Conservation (phyloP, 2,797 vertebrate genomes). For the Fistularia tabacaria region DNA sequence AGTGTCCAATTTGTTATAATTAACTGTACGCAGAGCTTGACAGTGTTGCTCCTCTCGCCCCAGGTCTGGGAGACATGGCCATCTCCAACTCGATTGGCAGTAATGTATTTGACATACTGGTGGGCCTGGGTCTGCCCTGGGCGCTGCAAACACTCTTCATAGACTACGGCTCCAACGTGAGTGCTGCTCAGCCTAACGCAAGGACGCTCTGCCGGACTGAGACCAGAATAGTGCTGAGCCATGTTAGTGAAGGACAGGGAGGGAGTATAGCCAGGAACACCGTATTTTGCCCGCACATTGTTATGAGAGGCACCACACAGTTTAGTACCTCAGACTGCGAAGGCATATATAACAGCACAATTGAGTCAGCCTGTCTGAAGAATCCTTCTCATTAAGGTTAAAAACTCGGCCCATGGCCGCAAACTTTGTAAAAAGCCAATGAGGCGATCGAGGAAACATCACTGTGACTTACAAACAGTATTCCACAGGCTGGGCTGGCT, state of each 20-base stretch:
- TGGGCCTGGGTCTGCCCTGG: slow-evolving; percentile 92
- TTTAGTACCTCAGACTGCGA: too few species aligned
- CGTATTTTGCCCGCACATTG: too few species aligned
- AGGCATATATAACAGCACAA: too few species aligned
- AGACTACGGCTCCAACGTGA: slow-evolving; percentile 90
- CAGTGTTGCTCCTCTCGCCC: slow-evolving; percentile 36
- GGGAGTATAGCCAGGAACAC: too few species aligned
- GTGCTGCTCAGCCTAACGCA: slow-evolving; percentile 52
- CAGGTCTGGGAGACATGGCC: slow-evolving; percentile 96
- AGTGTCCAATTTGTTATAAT: slow-evolving; percentile 2
- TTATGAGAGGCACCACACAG: too few species aligned
- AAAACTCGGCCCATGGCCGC: too few species aligned
- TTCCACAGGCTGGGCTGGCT: too few species aligned
- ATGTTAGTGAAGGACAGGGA: slow-evolving; percentile 2
- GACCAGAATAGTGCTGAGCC: slow-evolving; percentile 29
- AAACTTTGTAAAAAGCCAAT: too few species aligned
- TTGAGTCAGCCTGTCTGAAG: too few species aligned
- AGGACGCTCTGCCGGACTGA: slow-evolving; percentile 13
- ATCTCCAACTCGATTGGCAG: slow-evolving; percentile 96
- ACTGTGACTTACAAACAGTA: too few species aligned
- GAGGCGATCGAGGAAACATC: too few species aligned
- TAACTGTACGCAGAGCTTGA: slow-evolving; percentile 25
- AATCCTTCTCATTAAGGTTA: too few species aligned
- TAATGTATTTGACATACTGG: slow-evolving; percentile 94
- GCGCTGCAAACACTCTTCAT: slow-evolving; percentile 88